Evolutionary conservation across 2,113 vertebrate species (phyloP), one percentile per base, ranked within the genome.

Genomic region (Thalassarche chlororhynchos): DNA sequence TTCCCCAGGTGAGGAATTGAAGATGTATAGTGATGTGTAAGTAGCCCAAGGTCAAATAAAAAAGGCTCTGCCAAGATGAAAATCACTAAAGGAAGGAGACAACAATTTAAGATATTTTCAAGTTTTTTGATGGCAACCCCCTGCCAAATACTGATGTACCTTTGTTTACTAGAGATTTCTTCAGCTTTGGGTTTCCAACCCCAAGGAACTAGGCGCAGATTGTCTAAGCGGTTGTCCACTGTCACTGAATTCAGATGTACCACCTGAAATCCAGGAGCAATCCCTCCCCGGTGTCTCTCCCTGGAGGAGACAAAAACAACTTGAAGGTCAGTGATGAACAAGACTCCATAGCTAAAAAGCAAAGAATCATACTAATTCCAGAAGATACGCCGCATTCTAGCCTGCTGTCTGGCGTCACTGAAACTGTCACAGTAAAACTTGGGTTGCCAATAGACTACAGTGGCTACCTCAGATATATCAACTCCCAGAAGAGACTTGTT

Each of bases 141-240:
- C 46, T 38, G 34, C 13, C 62, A 90, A 42, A 26, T 9, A 34
- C 29, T 34, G 47, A 49, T 51, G 5, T 97, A 99, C 99, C 99
- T 99, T 97, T 99, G 99, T 92, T 99, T 99, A 98, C 99, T 99
- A 12, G 99, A 99, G 69, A 99, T 98, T 94, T 99, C 99, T 89
- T 99, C 99, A 2, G 99, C 99, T 95, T 99, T 99, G 80, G 99
- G 99, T 88, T 99, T 99, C 99, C 99, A 99, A 2, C 99, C 99
- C 96, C 99, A 98, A 0, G 99, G 99, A 76, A 99, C 99, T 21
- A 99, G 98, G 90, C 99, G 99, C 88, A 99, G 97, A 93, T 99
- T 99, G 98, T 99, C 99, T 69, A 99, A 98, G 65, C 99, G 98
- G 96, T 99, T 99, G 98, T 99, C 99, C 85, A 99, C 99, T 0